Evolutionary conservation across 2,113 vertebrate species (phyloP), one percentile per base, ranked within the genome.

Genomic region (Hippocampus mohnikei): DNA sequence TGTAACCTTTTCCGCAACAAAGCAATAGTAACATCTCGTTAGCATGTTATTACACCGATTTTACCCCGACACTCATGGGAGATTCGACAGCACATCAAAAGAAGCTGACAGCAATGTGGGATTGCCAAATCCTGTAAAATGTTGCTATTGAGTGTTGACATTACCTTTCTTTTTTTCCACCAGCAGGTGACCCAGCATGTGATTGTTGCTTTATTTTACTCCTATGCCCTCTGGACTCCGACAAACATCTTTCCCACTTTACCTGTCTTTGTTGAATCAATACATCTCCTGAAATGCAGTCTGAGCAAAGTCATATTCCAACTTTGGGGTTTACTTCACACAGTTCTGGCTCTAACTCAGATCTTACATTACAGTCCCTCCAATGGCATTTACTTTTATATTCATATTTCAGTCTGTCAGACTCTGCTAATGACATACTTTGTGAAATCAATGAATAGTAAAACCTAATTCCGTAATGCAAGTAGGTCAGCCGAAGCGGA

Each of bases 261-360:
- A 23, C 73, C 77, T 87, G 84, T 83, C 76, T 69, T 73, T 67
- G 70, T 52, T 4, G 21, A 80, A 90, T 90, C 90, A 75, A 90
- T 90, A 81, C 9, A 8, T 52, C 60, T 77, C 60, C 72, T 77
- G 2, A 85, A 90, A 83, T 87, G 84, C 82, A 72, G 78, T 85
- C 86, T 84, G 80, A 82, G 84, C 85, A 76, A 87, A 82, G 75
- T 83, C 84, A 88, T 81, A 90, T 83, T 85, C 83, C 80, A 87
- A 78, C 78, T 89, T 87, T 80, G 83, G 83, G 33, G 84, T 82
- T 74, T 68, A 72, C 79, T 81, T 82, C 72, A 65, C 71, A 81
- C 69, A 77, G 66, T 60, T 77, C 66, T 74, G 73, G 66, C 76
- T 74, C 78, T 82, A 87, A 83, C 73, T 78, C 77, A 75, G 83